phyloP scores from a whole-genome alignment of 30 jellyfish, hydroid and myxozoan genomes.

The Catostylus mosaicus region DNA sequence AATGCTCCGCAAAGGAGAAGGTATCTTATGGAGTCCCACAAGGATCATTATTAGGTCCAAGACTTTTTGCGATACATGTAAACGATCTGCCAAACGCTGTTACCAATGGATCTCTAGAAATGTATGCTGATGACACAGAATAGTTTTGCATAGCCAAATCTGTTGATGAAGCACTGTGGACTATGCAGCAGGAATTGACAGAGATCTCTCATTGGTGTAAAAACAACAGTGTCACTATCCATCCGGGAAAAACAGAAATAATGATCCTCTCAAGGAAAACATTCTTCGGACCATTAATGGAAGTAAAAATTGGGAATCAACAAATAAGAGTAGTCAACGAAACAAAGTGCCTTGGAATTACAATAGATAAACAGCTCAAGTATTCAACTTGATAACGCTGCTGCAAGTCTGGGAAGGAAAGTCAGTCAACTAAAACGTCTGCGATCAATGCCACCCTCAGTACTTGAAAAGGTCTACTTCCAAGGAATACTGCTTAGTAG shows the following conservation, averaged over 20 bases:
- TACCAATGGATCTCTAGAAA: constrained; percentile 7
- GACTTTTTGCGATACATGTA: constrained; percentile 27
- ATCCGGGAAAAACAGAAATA: background rate
- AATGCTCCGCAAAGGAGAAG: too few relatives aligned
- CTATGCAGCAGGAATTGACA: background rate
- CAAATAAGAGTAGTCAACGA: too few relatives aligned
- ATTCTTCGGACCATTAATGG: background rate
- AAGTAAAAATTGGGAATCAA: background rate
- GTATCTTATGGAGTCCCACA: constrained; percentile 9
- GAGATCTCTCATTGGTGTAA: background rate
- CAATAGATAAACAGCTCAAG: too few relatives aligned
- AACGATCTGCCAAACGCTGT: background rate
- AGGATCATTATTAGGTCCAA: constrained; percentile 28
- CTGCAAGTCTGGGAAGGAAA: constrained; percentile 9
- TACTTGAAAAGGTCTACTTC: constrained; percentile 20
- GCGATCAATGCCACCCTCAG: constrained; percentile 7
- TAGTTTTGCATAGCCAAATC: background rate
- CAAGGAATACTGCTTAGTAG: constrained; percentile 18
- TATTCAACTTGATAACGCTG: too few relatives aligned
- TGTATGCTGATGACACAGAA: constrained; percentile 19
- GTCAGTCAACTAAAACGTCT: constrained; percentile 12
- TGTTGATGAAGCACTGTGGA: background rate
- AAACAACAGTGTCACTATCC: background rate
- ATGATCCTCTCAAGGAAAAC: background rate
- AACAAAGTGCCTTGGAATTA: background rate